Percentiles rank a stretch among this genome's conserved stretches.
phyloP scores from a whole-genome alignment of 2,113 vertebrate species.

The Miniopterus natalensis region DNA sequence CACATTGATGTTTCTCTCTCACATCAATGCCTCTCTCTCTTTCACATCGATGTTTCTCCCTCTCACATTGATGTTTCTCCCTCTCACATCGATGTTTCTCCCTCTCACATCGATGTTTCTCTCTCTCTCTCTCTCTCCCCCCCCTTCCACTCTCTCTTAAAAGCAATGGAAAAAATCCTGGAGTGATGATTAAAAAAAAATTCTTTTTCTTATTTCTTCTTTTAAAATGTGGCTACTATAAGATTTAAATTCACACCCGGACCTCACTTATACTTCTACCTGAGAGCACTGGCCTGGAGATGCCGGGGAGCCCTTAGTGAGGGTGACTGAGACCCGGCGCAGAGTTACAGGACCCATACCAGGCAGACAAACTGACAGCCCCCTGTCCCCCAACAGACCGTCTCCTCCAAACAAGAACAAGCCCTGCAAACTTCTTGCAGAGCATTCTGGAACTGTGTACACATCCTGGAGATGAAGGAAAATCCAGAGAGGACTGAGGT shows the following conservation, averaged over 20 bases:
- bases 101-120: too few relatives aligned
- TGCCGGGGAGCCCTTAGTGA: accelerated
- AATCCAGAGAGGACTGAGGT: background rate
- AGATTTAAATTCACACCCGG: accelerated
- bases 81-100: too few relatives aligned
- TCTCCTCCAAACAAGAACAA: background rate
- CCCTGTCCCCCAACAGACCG: background rate
- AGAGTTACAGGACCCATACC: background rate
- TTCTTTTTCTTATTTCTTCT: background rate
- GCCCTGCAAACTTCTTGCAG: too few relatives aligned
- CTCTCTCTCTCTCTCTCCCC: too few relatives aligned
- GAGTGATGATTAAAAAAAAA: too few relatives aligned
- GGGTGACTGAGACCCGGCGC: background rate
- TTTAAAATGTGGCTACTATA: background rate
- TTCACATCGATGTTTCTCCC: too few relatives aligned
- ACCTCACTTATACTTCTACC: accelerated
- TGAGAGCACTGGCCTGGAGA: background rate
- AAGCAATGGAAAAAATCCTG: too few relatives aligned
- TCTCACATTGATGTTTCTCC: too few relatives aligned
- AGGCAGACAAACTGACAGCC: background rate
- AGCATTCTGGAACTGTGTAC: background rate
- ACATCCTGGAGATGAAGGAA: background rate
- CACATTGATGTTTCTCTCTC: too few relatives aligned
- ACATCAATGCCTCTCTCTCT: too few relatives aligned
- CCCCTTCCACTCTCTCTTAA: too few relatives aligned